Evolutionary conservation across 2,888 invertebrate genomes (phyloP).

Genomic region (Hemistola chrysoprasaria): DNA sequence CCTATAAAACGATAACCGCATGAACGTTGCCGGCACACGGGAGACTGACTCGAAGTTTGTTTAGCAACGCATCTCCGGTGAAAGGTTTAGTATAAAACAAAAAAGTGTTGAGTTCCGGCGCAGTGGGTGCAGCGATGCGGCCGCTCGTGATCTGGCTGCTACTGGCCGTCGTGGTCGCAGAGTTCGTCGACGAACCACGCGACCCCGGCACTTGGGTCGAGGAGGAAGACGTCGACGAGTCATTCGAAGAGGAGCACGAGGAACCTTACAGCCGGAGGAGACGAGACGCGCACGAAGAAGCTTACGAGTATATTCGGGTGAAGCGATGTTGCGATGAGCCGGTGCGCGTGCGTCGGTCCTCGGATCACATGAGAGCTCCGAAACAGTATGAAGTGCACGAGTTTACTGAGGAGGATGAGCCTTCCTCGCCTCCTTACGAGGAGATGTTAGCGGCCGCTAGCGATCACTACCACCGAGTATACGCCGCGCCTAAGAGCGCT

Average conservation of each 20-base stretch:
- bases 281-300: conserved; percentile 48
- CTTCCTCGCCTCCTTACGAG: conserved; percentile 60
- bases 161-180: conserved; percentile 49
- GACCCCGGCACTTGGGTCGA: conserved; percentile 12
- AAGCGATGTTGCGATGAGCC: conserved; percentile 50
- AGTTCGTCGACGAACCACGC: conserved; percentile 29
- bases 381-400: conserved; percentile 73
- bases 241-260: conserved; percentile 62
- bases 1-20: conserved; percentile 48
- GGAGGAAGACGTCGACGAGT: conserved; percentile 41
- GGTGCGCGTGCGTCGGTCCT: conserved; percentile 38
- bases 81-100: conserved; percentile 71
- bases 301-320: conserved; percentile 56
- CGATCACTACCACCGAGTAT: conserved; percentile 66
- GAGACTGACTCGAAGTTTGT: conserved; percentile 30
- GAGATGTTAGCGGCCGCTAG: conserved; percentile 73
- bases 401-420: conserved; percentile 50
- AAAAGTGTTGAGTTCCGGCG: conserved; percentile 50
- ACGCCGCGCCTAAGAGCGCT: conserved; percentile 36
- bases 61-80: conserved; percentile 60
- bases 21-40: too few species aligned
- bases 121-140: conserved; percentile 59
- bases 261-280: conserved; percentile 39
- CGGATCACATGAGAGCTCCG: conserved; percentile 46
- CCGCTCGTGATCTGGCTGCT: conserved; percentile 47